Conservation (phyloP, 2,797 vertebrate species). For the Hozukius guyotensis region DNA sequence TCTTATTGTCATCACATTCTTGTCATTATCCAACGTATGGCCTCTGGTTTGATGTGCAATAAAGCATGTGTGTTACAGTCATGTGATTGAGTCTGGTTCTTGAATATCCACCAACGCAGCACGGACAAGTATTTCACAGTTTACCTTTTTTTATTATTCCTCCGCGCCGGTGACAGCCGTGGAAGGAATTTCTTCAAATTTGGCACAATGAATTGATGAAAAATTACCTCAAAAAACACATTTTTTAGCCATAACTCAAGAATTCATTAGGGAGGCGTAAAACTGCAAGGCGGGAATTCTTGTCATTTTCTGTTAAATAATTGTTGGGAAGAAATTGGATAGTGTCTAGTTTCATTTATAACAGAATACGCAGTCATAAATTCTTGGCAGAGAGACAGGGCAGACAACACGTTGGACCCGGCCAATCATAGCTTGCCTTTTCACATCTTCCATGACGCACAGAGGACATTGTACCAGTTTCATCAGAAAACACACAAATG, state of each 20-base stretch:
- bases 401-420: neutral
- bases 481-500: neutral
- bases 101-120: neutral
- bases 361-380: neutral
- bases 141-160: neutral
- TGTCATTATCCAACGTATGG: neutral
- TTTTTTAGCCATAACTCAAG: too few species aligned
- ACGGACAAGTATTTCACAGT: neutral
- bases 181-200: too few species aligned
- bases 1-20: neutral
- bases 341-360: neutral
- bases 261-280: too few species aligned
- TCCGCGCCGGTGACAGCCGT: too few species aligned
- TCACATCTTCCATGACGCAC: neutral
- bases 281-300: too few species aligned
- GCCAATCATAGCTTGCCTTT: neutral
- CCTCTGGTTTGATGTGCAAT: constrained; percentile 61
- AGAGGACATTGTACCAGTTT: neutral
- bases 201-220: too few species aligned
- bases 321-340: neutral
- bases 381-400: neutral
- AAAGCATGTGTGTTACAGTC: constrained; percentile 65
- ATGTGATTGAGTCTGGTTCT: neutral
- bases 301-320: neutral
- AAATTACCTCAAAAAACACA: too few species aligned